These are phyloP conservation scores for Brachyopa scutellaris DNA, from an alignment of 2,888 invertebrate species.

Conservation along the genomic window DNA sequence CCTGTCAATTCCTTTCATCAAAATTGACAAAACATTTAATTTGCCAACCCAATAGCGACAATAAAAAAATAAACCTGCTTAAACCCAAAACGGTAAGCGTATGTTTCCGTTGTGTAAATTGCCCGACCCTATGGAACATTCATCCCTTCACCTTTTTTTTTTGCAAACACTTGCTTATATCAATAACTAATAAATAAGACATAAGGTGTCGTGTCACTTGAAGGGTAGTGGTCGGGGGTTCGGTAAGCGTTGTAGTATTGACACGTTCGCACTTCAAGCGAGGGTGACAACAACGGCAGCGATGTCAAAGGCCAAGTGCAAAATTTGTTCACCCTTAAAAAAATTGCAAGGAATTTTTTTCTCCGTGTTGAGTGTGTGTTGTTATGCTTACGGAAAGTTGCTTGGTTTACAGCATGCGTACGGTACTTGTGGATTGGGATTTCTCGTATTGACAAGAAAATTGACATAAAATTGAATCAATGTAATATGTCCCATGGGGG, in stretches of 20 bases:
- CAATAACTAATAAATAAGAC: slow-evolving; percentile 73
- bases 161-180: slow-evolving; percentile 54
- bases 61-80: background rate
- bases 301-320: slow-evolving; percentile 57
- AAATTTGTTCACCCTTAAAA: slow-evolving; percentile 53
- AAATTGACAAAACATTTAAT: slow-evolving; percentile 10
- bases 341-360: slow-evolving; percentile 46
- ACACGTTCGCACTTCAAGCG: slow-evolving; percentile 60
- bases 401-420: slow-evolving; percentile 57
- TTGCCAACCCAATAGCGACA: background rate
- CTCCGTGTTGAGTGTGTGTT: slow-evolving; percentile 35
- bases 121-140: background rate
- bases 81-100: slow-evolving; percentile 24
- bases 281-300: slow-evolving; percentile 60
- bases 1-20: background rate
- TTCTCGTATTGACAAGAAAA: slow-evolving; percentile 82
- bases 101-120: slow-evolving; percentile 42
- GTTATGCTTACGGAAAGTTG: slow-evolving; percentile 63
- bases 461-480: slow-evolving; percentile 83
- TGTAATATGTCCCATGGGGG: slow-evolving; percentile 81
- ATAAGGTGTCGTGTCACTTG: slow-evolving; percentile 68
- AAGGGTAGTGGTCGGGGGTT: slow-evolving; percentile 20
- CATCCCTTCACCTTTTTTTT: slow-evolving; percentile 15
- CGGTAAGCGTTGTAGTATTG: slow-evolving; percentile 61
- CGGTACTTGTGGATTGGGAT: slow-evolving; percentile 53